Base-by-base conservation (phyloP, 2,888 invertebrate genomes). In the Rhyacophila evoluta region DNA sequence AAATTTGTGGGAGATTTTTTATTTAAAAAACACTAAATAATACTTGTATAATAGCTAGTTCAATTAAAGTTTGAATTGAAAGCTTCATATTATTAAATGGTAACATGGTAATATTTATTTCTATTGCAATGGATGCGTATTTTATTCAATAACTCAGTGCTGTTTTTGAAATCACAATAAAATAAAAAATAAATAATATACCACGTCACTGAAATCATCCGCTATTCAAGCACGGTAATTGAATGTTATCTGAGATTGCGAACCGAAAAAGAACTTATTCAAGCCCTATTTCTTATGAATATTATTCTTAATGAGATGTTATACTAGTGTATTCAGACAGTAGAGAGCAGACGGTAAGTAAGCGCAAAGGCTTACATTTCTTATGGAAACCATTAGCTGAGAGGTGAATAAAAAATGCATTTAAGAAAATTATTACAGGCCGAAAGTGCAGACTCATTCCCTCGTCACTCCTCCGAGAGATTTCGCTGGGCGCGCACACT, bases 391-490 rank as follows among this genome's bases (percentile, higher is more conserved):
- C 55, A 25, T 55, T 55, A 55, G 19, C 55, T 10, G 55, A 55
- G 15, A 33, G 29, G 6, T 33, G 29, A 33, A 25, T 19, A 55
- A 38, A 55, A 55, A 55, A 55, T 55, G 55, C 25, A 55, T 55
- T 55, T 55, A 55, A 19, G 29, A 70, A 36, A 33, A 41, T 15
- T 15, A 41, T 70, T 29, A 15, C 19, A 74, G 39, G 74, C 74
- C 70, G 78, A 78, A 77, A 67, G 39, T 72, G 77, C 77, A 77
- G 72, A 70, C 70, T 29, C 29, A 41, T n/a, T 74, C 73, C 12
- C 19, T 55, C 55, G 19, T 55, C 55, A 25, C 15, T 55, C 5
- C 19, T 15, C 25, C 19, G 37, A 72, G 72, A 37, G 36, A 68
- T 8, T 10, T 29, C 33, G 33, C 70, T n/a, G 70, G 36, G 27